Base-by-base conservation (phyloP, 2,888 invertebrate species). In the Cosmorhoe ocellata region DNA sequence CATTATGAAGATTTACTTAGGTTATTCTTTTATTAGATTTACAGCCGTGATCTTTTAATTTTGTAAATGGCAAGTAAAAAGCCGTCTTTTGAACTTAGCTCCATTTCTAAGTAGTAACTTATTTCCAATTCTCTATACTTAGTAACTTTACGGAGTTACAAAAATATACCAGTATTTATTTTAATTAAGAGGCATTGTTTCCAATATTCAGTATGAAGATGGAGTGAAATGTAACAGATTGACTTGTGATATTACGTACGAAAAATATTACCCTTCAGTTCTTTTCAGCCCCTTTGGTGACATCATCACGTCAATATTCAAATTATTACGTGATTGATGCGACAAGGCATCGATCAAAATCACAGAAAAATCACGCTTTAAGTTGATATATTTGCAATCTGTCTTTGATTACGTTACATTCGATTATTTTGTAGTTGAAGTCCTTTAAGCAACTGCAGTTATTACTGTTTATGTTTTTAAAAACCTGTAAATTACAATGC, bases 1-100 rank as follows among this genome's bases (percentile, higher is more conserved):
- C 59, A 60, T 63, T 66, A 68, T 58, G 61, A 60, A 70, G 64
- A 66, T 68, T 59, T 60, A 59, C 58, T 58, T 46, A 34, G 28
- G 48, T 50, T 51, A 46, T 42, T 50, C 27, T 52, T 54, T 51
- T 56, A 58, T 57, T 47, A 56, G 39, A 48, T 54, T 55, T 47
- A 46, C 37, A 18, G 47, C 40, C 34, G 18, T 34, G 47, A 47
- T 51, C 30, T 40, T 50, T 60, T 56, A 43, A 57, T 61, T 61
- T 54, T 38, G 24, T 34, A 44, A 54, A 51, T 32, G 42, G 43
- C 4, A 56, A 50, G 51, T 58, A 46, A 55, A 45, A 40, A 51
- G 26, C 41, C 41, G 33, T 48, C 42, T 51, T 13, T 24, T 22
- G n/a, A n/a, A n/a, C n/a, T n/a, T n/a, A n/a, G n/a, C n/a, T n/a